Percentiles rank a stretch among this genome's conserved stretches.
Conservation (phyloP, 2,113 vertebrate genomes). For the Melanerpes aurifrons region DNA sequence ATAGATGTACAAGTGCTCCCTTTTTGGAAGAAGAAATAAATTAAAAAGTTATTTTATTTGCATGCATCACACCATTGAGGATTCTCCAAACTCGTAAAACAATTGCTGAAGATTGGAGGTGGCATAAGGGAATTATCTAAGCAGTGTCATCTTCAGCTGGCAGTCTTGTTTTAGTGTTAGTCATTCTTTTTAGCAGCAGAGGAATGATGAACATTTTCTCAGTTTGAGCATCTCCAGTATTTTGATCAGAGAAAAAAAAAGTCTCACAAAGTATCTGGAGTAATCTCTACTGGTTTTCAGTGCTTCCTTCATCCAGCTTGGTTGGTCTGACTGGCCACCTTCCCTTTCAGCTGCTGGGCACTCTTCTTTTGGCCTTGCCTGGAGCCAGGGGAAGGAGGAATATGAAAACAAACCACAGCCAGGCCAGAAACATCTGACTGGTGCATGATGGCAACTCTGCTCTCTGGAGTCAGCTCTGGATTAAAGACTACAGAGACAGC, state of each 20-base stretch:
- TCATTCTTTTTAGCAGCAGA: not conserved
- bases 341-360: not conserved
- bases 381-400: not conserved
- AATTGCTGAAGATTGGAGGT: not conserved
- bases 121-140: not conserved
- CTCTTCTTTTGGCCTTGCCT: not conserved
- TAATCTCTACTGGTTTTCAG: not conserved
- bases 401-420: not conserved
- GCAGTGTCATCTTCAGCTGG: not conserved
- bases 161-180: not conserved
- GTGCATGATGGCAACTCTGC: not conserved
- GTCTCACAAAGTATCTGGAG: not conserved
- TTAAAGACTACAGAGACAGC: not conserved
- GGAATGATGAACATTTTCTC: not conserved
- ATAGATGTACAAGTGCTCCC: not conserved
- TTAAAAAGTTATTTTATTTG: not conserved
- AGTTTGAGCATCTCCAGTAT: not conserved
- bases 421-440: not conserved
- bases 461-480: accelerated
- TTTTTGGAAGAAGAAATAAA: not conserved
- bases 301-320: not conserved
- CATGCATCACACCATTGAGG: not conserved
- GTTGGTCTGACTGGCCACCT: not conserved
- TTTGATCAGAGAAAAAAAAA: not conserved
- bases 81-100: not conserved